phyloP scores from a whole-genome alignment of 2,797 vertebrate genomes.

The Tapirus indicus region DNA sequence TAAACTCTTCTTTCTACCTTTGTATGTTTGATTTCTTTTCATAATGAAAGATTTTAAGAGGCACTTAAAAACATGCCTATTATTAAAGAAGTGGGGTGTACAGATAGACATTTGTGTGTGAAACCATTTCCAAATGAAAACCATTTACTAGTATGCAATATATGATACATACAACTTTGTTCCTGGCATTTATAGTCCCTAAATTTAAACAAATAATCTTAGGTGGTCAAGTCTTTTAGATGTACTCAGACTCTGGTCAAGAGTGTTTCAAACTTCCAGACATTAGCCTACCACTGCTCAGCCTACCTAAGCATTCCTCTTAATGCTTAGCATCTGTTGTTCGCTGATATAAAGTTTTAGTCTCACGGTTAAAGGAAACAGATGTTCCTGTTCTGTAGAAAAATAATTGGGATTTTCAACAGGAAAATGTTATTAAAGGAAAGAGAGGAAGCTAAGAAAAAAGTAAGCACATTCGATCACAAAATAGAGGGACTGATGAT shows the following conservation, averaged over 20 bases:
- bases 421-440: constrained; percentile 28
- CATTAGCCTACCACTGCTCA: constrained; percentile 37
- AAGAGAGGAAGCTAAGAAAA: constrained; percentile 40
- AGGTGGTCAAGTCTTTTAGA: constrained; percentile 59
- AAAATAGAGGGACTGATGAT: constrained; percentile 18
- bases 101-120: background rate
- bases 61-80: constrained; percentile 44
- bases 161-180: constrained; percentile 46
- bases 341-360: background rate
- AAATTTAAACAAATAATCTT: constrained; percentile 68
- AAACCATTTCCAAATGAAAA: constrained; percentile 71
- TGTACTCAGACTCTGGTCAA: constrained; percentile 30
- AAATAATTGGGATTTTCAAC: constrained; percentile 36
- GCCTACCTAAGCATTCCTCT: constrained; percentile 38
- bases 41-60: constrained; percentile 55
- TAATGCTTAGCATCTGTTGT: constrained; percentile 69
- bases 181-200: constrained; percentile 42
- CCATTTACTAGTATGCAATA: constrained; percentile 55
- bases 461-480: background rate
- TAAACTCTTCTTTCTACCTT: constrained; percentile 28
- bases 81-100: constrained; percentile 59
- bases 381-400: constrained; percentile 61
- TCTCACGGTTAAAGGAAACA: constrained; percentile 68
- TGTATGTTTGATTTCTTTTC: constrained; percentile 52
- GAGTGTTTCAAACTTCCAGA: constrained; percentile 23